These are phyloP conservation scores for Mobula birostris DNA, from an alignment of 2,113 vertebrate genomes.

Conservation along the genomic window DNA sequence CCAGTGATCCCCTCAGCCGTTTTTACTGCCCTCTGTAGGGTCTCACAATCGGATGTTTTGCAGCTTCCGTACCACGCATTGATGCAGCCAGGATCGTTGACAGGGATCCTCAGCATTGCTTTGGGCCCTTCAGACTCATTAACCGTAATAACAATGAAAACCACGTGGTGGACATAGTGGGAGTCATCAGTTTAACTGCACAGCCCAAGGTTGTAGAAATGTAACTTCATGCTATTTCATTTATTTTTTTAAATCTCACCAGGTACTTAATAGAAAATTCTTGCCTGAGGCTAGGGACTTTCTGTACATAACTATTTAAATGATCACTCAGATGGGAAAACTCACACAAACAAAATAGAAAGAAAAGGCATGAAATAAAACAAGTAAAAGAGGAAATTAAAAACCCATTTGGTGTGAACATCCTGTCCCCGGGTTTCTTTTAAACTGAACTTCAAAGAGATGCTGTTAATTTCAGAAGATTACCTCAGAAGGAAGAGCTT, in stretches of 20 bases:
- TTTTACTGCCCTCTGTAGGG: no score
- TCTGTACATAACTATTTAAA: not conserved
- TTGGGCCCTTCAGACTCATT: no score
- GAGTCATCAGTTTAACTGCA: no score
- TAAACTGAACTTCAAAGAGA: not conserved
- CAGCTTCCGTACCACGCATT: no score
- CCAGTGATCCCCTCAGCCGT: no score
- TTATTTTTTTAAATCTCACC: not conserved
- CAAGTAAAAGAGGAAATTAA: conserved; percentile 2
- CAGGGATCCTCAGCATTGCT: no score
- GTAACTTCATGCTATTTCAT: not conserved
- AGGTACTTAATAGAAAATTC: not conserved
- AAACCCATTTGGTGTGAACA: not conserved
- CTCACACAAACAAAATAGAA: not conserved
- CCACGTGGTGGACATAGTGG: no score
- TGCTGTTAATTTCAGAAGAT: not conserved
- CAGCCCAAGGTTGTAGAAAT: not conserved
- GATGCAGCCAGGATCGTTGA: no score
- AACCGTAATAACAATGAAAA: no score
- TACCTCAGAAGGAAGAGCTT: conserved; percentile 16
- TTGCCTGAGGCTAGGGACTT: not conserved
- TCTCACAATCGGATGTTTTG: no score
- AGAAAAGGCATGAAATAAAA: not conserved
- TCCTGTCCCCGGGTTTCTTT: conserved; percentile 5
- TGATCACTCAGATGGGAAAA: not conserved